A percentile compares a stretch with the other conserved stretches of the same genome.
Conservation (phyloP, 2,888 invertebrate genomes). For the Brachypalpus laphriformis region DNA sequence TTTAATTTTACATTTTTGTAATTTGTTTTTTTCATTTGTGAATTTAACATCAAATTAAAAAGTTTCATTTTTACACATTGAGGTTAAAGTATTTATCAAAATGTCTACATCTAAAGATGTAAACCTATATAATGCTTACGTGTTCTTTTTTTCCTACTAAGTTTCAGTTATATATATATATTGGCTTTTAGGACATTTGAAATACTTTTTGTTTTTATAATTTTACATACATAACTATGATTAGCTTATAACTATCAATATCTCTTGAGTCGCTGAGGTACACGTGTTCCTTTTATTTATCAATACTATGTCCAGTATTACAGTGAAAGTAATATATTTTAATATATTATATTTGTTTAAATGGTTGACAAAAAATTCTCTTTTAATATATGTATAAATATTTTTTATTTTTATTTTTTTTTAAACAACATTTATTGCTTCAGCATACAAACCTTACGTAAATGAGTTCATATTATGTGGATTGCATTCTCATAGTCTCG, state of each 20-base stretch:
- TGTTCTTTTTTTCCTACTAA: slow-evolving; percentile 5
- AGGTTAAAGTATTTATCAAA: slow-evolving; percentile 63
- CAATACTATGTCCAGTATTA: slow-evolving; percentile 54
- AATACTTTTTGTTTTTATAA: slow-evolving; percentile 64
- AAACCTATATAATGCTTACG: slow-evolving; percentile 38
- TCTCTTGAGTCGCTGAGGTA: slow-evolving; percentile 80
- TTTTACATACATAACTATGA: slow-evolving; percentile 58
- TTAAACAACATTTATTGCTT: slow-evolving; percentile 72
- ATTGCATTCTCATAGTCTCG: slow-evolving; percentile 9
- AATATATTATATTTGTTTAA: neutral
- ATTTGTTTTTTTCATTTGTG: neutral
- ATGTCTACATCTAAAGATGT: slow-evolving; percentile 58
- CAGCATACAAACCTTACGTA: slow-evolving; percentile 56
- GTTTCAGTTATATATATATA: slow-evolving; percentile 19
- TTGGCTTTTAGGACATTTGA: slow-evolving; percentile 59
- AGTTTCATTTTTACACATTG: slow-evolving; percentile 42
- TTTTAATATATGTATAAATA: slow-evolving; percentile 15
- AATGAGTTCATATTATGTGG: slow-evolving; percentile 38
- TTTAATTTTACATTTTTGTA: slow-evolving; percentile 8
- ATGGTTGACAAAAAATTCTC: neutral
- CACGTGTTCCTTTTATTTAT: slow-evolving; percentile 79
- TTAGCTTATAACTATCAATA: slow-evolving; percentile 70
- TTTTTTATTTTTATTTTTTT: slow-evolving; percentile 35
- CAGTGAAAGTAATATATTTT: slow-evolving; percentile 54
- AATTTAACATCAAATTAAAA: slow-evolving; percentile 45